Evolutionary conservation across 2,113 vertebrate species (phyloP).

Genomic region (Elachura formosa): DNA sequence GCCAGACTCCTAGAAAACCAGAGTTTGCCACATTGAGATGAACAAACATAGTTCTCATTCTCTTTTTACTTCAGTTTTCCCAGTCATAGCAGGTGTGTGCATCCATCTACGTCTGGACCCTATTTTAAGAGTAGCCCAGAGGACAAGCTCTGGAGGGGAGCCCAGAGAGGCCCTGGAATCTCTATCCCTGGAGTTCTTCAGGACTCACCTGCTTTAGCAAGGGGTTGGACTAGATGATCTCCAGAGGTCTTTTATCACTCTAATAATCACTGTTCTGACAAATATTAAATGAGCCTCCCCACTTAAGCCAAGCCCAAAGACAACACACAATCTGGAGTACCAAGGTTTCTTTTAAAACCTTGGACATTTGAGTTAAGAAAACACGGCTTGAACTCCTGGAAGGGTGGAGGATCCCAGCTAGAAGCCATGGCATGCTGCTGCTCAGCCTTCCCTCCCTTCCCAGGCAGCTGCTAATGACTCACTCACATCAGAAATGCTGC

Average conservation of each 20-base stretch:
- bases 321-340: background rate
- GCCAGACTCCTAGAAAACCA: background rate
- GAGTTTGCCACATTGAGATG: background rate
- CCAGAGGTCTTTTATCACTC: background rate
- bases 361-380: background rate
- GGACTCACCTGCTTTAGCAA: background rate
- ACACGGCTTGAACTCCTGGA: background rate
- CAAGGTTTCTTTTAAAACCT: background rate
- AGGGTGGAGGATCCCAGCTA: background rate
- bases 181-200: background rate
- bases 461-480: conserved; percentile 37
- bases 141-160: background rate
- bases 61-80: background rate
- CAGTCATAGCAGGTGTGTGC: background rate
- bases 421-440: background rate
- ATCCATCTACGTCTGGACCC: background rate
- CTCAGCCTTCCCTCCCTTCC: background rate
- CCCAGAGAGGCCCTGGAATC: background rate
- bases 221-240: background rate
- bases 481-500: conserved; percentile 34
- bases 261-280: background rate
- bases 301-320: background rate
- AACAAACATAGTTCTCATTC: background rate
- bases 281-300: background rate
- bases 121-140: background rate